These are phyloP conservation scores for Loris lydekkerianus DNA, from an alignment of 2,797 vertebrate species.

Conservation along the genomic window DNA sequence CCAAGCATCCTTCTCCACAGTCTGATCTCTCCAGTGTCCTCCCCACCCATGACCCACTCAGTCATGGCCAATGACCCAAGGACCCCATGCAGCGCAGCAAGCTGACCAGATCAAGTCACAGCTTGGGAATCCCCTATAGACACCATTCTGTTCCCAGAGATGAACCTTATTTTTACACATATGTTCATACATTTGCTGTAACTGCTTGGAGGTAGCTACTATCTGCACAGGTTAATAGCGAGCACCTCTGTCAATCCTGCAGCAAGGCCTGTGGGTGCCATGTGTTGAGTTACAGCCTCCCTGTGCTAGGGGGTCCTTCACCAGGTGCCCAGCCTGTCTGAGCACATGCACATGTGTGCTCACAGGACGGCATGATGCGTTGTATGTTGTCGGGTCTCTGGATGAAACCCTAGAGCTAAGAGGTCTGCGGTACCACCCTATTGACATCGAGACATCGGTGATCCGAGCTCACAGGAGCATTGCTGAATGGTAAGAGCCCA, in stretches of 20 bases:
- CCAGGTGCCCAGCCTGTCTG: neutral
- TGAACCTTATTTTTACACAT: neutral
- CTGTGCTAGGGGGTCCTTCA: neutral
- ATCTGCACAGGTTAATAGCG: neutral
- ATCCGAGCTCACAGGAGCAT: constrained; percentile 95
- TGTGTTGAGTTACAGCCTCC: neutral
- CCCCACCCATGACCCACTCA: neutral
- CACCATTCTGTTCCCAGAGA: neutral
- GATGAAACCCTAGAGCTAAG: constrained; percentile 95
- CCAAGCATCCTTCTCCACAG: neutral
- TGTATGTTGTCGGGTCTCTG: constrained; percentile 94
- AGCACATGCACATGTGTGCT: neutral
- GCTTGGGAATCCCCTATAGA: neutral
- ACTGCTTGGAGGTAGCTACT: neutral
- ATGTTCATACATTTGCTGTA: fast-evolving
- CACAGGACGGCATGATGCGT: constrained; percentile 93
- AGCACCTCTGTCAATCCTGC: neutral
- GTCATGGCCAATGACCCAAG: neutral
- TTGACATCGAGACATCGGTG: constrained; percentile 95
- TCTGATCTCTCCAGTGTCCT: neutral
- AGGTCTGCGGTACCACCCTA: constrained; percentile 95
- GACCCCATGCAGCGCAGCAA: neutral
- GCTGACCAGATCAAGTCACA: neutral
- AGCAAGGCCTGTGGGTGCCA: neutral
- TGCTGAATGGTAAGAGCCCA: constrained; percentile 92